These are phyloP conservation scores for Neoseiulus cucumeris DNA, from an alignment of 1,140 invertebrate species.

Conservation along the genomic window DNA sequence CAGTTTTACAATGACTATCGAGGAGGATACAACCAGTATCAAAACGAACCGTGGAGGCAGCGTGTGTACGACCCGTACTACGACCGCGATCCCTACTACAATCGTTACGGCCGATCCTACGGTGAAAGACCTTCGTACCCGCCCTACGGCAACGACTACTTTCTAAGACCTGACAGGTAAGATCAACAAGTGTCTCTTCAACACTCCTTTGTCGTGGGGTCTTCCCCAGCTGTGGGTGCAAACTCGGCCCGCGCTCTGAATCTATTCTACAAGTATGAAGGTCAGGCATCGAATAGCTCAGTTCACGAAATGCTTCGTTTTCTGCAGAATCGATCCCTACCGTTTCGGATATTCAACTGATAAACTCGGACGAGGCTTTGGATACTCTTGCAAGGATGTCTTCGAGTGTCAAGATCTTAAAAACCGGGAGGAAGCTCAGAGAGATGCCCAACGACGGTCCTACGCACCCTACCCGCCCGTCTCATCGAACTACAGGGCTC, in stretches of 20 bases:
- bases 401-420: slow-evolving; percentile 9
- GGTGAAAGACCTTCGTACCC: background rate
- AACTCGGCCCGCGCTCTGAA: too few species aligned
- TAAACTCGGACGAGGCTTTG: slow-evolving; percentile 7
- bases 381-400: background rate
- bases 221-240: too few species aligned
- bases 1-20: background rate
- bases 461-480: background rate
- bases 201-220: too few species aligned
- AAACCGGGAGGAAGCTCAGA: background rate
- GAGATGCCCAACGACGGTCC: background rate
- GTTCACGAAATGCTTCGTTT: background rate
- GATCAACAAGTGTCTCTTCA: background rate
- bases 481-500: background rate
- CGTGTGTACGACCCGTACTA: background rate
- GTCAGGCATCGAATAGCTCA: background rate
- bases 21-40: background rate
- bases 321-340: background rate
- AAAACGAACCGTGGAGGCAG: background rate
- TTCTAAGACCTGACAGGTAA: background rate
- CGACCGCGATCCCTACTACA: background rate
- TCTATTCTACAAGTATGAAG: too few species aligned
- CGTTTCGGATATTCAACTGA: slow-evolving; percentile 4
- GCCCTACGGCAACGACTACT: background rate
- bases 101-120: background rate